These are phyloP conservation scores for Rhinoderma darwinii DNA, from an alignment of 2,113 vertebrate species.

Conservation along the genomic window DNA sequence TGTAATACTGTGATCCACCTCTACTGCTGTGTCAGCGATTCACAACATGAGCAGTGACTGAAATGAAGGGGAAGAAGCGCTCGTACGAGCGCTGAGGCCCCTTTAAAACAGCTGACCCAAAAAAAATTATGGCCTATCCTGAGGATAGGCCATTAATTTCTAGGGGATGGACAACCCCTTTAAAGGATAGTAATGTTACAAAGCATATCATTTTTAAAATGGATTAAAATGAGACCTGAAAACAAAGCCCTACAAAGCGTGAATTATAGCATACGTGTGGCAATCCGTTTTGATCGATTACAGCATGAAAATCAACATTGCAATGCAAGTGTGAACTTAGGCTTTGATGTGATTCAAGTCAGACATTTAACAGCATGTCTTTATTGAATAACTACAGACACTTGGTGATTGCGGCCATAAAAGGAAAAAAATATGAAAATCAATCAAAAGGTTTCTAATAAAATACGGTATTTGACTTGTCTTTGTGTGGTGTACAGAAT, in stretches of 20 bases:
- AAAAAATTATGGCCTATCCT: no score
- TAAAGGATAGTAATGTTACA: not conserved
- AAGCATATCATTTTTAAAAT: not conserved
- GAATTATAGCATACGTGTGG: no score
- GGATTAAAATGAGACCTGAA: not conserved
- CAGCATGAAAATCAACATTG: not conserved
- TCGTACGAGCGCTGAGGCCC: no score
- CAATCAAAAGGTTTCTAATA: constrained; percentile 10
- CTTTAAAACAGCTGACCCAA: no score
- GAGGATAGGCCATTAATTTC: no score
- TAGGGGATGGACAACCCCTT: no score
- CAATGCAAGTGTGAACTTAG: not conserved
- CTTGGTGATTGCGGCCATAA: not conserved
- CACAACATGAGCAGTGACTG: no score
- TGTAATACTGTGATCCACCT: no score
- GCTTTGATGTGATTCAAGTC: not conserved
- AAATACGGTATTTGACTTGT: not conserved
- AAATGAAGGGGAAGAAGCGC: no score
- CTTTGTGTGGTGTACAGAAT: not conserved
- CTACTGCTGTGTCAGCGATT: no score
- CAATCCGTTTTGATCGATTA: not conserved
- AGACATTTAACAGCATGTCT: not conserved
- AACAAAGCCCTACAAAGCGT: not conserved
- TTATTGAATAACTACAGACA: not conserved
- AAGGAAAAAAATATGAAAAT: not conserved